Conservation (phyloP, 2,113 vertebrate species). For the Brienomyrus longianalis region DNA sequence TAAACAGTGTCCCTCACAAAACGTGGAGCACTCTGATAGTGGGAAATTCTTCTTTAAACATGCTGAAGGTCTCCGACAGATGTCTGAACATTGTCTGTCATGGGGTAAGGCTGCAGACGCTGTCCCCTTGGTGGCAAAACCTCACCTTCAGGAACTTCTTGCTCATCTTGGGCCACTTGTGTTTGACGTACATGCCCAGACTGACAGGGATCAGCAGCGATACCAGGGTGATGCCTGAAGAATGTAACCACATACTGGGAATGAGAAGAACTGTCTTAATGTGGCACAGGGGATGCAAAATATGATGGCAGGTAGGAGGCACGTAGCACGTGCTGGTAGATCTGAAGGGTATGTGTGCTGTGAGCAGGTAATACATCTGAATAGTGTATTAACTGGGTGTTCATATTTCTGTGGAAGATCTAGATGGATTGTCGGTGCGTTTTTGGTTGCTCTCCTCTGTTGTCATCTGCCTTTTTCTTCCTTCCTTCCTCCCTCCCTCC, state of each 20-base stretch:
- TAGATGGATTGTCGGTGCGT: background rate
- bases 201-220: constrained; percentile 76
- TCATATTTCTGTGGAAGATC: background rate
- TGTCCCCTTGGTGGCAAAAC: background rate
- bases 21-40: background rate
- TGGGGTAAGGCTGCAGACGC: background rate
- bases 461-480: background rate
- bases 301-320: background rate
- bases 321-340: background rate
- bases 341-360: background rate
- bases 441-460: background rate
- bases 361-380: background rate
- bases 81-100: background rate
- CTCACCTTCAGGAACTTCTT: constrained; percentile 86
- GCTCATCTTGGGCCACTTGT: constrained; percentile 69
- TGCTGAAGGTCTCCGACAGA: background rate
- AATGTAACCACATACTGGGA: constrained; percentile 9
- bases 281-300: background rate
- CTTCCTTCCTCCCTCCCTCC: background rate
- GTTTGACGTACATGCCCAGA: constrained; percentile 72
- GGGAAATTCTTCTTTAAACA: background rate
- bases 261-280: background rate
- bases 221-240: constrained; percentile 74
- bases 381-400: background rate
- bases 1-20: background rate